These are phyloP conservation scores for Lepetodrilus schrolli DNA, from an alignment of 2,888 invertebrate species.

Conservation along the genomic window DNA sequence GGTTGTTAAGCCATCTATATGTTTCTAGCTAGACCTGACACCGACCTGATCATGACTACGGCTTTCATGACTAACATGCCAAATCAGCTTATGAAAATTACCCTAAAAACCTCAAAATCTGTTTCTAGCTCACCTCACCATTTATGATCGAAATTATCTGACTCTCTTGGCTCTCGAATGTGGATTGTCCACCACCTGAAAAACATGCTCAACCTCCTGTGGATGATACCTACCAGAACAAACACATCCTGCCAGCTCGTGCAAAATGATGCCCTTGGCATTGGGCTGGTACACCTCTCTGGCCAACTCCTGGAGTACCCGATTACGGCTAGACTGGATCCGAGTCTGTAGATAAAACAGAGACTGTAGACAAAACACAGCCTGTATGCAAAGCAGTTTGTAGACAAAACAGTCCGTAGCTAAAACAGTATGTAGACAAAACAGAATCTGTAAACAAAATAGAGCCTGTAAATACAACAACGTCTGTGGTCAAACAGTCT, in stretches of 20 bases:
- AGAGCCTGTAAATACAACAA: no score
- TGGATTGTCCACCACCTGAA: no score
- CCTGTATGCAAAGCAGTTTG: no score
- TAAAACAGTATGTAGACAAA: no score
- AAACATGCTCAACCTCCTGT: no score
- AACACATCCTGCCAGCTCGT: conserved; percentile 82
- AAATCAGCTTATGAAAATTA: neutral
- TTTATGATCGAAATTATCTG: neutral
- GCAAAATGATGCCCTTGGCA: conserved; percentile 81
- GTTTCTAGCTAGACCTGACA: no score
- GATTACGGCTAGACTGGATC: conserved; percentile 80
- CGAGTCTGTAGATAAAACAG: conserved; percentile 57
- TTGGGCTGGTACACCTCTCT: conserved; percentile 79
- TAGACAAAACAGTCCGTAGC: no score
- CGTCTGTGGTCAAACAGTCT: no score
- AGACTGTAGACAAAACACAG: no score
- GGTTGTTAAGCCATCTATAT: no score
- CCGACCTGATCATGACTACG: neutral
- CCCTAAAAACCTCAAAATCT: neutral
- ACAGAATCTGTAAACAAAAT: no score
- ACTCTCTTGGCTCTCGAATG: no score
- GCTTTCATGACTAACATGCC: neutral
- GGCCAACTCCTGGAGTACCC: conserved; percentile 81
- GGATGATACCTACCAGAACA: conserved; percentile 73
- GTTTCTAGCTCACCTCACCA: neutral